Evolutionary conservation across 2,888 invertebrate genomes (phyloP).

Genomic region (Drosophila borborema): DNA sequence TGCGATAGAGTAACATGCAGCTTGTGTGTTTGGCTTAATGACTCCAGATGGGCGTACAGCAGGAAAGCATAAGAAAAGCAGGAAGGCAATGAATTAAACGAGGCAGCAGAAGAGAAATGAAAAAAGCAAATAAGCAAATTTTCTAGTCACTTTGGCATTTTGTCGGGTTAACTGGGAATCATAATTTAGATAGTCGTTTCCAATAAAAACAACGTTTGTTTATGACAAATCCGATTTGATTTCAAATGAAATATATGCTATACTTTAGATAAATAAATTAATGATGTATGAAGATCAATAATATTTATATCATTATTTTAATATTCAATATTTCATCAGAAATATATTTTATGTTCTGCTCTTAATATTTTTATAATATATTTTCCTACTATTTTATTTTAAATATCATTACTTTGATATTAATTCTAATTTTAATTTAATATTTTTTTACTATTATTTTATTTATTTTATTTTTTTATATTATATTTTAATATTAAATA

Average conservation of each 20-base stretch:
- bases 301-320: neutral
- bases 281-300: neutral
- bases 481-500: neutral
- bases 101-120: neutral
- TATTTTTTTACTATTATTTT: too few relatives aligned
- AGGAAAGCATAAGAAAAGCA: conserved; percentile 10
- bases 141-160: neutral
- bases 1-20: conserved; percentile 39
- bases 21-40: conserved; percentile 66
- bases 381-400: too few relatives aligned
- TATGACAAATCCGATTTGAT: neutral
- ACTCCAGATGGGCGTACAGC: conserved; percentile 25
- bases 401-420: too few relatives aligned
- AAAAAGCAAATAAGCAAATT: neutral
- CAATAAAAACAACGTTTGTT: neutral
- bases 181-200: neutral
- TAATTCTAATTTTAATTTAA: too few relatives aligned
- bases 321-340: too few relatives aligned
- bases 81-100: conserved; percentile 10
- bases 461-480: neutral
- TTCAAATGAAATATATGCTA: neutral
- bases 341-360: too few relatives aligned
- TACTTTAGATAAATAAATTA: neutral
- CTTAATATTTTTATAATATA: too few relatives aligned
- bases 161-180: neutral